Base-by-base conservation (phyloP, 2,113 vertebrate species). In the Fulmarus glacialis region DNA sequence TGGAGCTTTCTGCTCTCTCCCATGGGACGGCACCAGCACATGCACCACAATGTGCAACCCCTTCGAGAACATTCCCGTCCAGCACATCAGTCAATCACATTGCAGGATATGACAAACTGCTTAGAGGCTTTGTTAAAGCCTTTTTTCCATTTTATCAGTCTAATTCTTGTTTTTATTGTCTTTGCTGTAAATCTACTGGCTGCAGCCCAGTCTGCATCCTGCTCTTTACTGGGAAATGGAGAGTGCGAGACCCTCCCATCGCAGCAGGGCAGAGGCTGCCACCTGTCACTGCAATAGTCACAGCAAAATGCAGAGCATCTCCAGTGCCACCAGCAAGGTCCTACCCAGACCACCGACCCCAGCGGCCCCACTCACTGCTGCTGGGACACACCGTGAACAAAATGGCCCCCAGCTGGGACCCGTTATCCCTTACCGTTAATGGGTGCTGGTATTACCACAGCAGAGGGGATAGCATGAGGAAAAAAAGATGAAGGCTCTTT, bases 51-150 rank as follows among this genome's bases (percentile, higher is more conserved):
- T 20, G 62, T 17, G 38, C 92, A 87, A 26, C 30, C 27, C 59
- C 58, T 59, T 40, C 3, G 5, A 45, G 67, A 68, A n/a, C 2
- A 2, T 68, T 79, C 60, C 38, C 1, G 1, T 29, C 48, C 42
- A 21, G 59, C 36, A 29, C 64, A 22, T 26, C 27, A 29, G 58
- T 15, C 92, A 50, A 11, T 68, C 77, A 48, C 86, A 15, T 59
- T 58, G 68, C 84, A 96, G 77, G 77, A 87, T 81, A 47, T 81
- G 90, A 94, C 94, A 78, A 78, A 84, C 38, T 74, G 72, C 90
- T 78, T 5, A 16, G 55, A 89, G 59, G 53, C 50, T 93, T 82
- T 91, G 23, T 15, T 90, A 58, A 89, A 71, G 87, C 56, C 78
- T 88, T 85, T 82, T 55, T 30, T 89, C 89, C 24, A 56, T 87